Conservation (phyloP, 2,797 vertebrate species). For the Siniperca obscura region DNA sequence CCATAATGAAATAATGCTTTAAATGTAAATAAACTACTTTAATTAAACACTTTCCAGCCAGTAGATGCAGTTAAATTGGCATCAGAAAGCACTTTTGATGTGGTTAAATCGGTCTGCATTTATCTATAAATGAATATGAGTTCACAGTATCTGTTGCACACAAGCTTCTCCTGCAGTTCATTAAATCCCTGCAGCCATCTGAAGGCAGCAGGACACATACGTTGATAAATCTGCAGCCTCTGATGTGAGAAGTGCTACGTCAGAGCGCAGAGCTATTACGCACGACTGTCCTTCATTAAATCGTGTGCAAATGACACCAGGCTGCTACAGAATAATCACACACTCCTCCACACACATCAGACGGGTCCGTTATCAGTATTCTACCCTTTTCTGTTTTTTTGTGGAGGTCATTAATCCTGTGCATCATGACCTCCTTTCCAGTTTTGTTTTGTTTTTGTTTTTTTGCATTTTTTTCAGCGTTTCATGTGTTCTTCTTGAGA, state of each 20-base stretch:
- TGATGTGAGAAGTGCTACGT: not conserved
- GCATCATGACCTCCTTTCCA: not conserved
- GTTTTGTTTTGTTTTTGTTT: not conserved
- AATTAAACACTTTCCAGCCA: not conserved
- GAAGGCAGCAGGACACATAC: not conserved
- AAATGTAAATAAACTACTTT: not conserved
- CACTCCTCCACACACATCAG: not conserved
- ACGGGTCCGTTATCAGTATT: not conserved
- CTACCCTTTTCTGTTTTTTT: not conserved
- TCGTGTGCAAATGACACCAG: constrained; percentile 4
- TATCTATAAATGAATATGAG: not conserved
- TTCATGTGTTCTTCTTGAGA: not conserved
- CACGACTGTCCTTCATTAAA: not conserved
- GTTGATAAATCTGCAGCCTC: constrained; percentile 4
- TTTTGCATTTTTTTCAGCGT: not conserved
- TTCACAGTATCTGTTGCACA: not conserved
- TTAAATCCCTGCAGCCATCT: not conserved
- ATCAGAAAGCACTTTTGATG: not conserved
- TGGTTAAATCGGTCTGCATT: not conserved
- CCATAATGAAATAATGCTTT: not conserved
- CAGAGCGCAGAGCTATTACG: not conserved
- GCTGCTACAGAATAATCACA: not conserved
- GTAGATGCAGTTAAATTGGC: not conserved
- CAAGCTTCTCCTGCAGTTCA: constrained; percentile 4
- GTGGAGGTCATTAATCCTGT: constrained; percentile 8